phyloP scores from a whole-genome alignment of 2,888 invertebrate species.

The Stenotaenia linearis region DNA sequence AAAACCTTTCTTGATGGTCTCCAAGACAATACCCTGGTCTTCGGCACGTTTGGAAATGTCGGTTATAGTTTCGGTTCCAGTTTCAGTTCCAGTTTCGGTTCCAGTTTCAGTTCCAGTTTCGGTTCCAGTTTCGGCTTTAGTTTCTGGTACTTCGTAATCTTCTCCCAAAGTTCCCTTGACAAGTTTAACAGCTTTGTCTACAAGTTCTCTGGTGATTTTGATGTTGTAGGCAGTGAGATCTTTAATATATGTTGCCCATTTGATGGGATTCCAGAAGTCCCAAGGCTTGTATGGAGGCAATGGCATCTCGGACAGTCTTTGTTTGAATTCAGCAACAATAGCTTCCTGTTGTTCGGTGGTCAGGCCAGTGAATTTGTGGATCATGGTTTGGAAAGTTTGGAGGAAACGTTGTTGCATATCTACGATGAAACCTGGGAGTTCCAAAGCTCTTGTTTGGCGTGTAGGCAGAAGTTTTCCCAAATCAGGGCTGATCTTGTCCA shows the following conservation, averaged over 20 bases:
- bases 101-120: no score
- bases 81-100: no score
- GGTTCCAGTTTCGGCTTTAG: no score
- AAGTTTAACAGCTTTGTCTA: background rate
- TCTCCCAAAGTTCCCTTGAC: background rate
- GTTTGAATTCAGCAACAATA: background rate
- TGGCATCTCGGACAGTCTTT: background rate
- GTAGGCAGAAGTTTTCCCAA: background rate
- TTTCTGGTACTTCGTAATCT: background rate
- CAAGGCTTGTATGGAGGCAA: background rate
- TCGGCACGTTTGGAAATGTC: background rate
- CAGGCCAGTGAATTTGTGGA: background rate
- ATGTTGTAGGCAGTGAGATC: background rate
- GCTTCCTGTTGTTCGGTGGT: background rate
- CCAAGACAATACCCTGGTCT: background rate
- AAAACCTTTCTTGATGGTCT: background rate
- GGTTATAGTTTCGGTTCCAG: no score
- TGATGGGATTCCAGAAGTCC: background rate
- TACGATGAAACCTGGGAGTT: background rate
- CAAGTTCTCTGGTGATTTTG: background rate
- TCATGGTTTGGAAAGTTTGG: background rate
- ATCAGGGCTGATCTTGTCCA: background rate
- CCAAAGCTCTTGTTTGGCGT: background rate
- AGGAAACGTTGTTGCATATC: background rate
- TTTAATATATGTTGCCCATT: background rate